phyloP scores from a whole-genome alignment of 2,888 invertebrate genomes.

The Branchinecta sandiegonensis region DNA sequence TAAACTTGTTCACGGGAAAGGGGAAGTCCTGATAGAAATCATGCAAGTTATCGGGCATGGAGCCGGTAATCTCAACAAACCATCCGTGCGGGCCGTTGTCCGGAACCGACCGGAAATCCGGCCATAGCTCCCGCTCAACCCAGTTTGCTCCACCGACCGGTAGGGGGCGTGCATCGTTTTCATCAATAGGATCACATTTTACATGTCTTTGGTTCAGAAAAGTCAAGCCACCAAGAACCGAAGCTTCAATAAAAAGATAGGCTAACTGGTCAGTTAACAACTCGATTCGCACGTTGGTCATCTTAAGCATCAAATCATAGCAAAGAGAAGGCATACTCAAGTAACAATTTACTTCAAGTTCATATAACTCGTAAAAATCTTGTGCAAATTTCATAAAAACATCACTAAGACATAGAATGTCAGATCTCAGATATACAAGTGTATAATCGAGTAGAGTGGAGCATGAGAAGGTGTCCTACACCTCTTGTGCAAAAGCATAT shows the following conservation, averaged over 20 bases:
- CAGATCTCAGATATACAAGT: too few species aligned
- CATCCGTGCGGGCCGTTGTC: too few species aligned
- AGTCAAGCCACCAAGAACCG: neutral
- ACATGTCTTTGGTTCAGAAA: neutral
- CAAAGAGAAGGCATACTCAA: neutral
- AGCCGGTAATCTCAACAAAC: too few species aligned
- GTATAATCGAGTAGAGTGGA: too few species aligned
- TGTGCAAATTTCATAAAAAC: neutral
- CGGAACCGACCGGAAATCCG: too few species aligned
- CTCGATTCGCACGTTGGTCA: neutral
- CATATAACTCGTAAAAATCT: neutral
- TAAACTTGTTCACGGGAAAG: too few species aligned
- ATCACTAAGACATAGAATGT: neutral
- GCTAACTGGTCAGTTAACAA: neutral
- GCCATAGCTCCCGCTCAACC: too few species aligned
- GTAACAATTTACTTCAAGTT: neutral
- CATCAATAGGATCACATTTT: neutral
- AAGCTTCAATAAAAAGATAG: neutral
- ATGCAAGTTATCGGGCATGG: too few species aligned
- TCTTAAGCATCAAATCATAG: neutral
- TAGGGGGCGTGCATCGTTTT: neutral
- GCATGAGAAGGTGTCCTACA: too few species aligned
- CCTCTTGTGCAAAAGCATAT: too few species aligned
- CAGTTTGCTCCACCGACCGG: too few species aligned
- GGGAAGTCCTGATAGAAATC: too few species aligned